These are phyloP conservation scores for Habrosyne pyritoides DNA, from an alignment of 2,888 invertebrate species.

Conservation along the genomic window DNA sequence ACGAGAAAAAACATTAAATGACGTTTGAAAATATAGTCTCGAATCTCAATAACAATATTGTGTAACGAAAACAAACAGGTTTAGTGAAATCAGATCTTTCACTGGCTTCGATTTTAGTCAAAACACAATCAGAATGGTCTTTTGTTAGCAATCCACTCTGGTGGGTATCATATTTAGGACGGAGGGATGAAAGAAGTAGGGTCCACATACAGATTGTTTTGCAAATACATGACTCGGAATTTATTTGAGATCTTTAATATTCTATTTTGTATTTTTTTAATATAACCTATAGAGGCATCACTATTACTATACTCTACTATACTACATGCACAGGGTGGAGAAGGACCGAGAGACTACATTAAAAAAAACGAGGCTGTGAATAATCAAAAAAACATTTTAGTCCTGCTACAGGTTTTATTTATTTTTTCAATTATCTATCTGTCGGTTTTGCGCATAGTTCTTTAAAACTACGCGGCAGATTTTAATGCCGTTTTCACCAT, in stretches of 20 bases:
- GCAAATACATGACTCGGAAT: conserved; percentile 7
- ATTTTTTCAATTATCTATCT: no score
- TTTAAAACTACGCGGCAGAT: no score
- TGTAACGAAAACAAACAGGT: conserved; percentile 62
- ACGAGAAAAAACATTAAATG: neutral
- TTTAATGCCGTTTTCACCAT: no score
- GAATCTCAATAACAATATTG: conserved; percentile 23
- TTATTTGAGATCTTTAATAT: neutral
- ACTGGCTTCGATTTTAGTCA: conserved; percentile 72
- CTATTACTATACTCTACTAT: no score
- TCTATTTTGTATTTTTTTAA: no score
- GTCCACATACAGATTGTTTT: conserved; percentile 40
- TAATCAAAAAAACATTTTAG: no score
- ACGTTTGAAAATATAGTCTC: neutral
- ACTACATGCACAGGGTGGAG: no score
- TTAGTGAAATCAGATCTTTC: conserved; percentile 69
- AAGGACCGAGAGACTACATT: no score
- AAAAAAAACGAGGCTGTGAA: no score
- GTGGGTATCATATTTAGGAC: conserved; percentile 74
- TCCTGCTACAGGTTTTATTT: no score
- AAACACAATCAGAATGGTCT: conserved; percentile 78
- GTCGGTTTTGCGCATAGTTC: no score
- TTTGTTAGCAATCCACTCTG: conserved; percentile 78
- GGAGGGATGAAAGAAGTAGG: conserved; percentile 49
- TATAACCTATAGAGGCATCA: no score